Percentiles rank a stretch among this genome's conserved stretches.
phyloP scores from a whole-genome alignment of 2,888 invertebrate species.

The Xanthorhoe spadicearia region DNA sequence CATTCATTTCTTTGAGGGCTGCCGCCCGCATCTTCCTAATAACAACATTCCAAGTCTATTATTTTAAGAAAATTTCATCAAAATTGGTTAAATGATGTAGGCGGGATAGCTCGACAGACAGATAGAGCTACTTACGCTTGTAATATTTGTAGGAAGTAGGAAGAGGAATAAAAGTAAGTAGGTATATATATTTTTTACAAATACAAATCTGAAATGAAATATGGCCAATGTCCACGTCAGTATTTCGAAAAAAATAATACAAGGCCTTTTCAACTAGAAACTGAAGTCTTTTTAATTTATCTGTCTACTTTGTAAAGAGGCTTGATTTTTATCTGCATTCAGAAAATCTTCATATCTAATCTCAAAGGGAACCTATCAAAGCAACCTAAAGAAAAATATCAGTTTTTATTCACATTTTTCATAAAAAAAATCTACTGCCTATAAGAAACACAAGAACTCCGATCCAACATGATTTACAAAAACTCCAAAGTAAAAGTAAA shows the following conservation, averaged over 20 bases:
- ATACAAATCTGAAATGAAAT: no score
- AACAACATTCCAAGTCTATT: no score
- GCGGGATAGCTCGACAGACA: no score
- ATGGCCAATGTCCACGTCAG: no score
- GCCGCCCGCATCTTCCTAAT: no score
- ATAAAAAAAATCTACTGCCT: neutral
- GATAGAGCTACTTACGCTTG: no score
- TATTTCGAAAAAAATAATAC: neutral
- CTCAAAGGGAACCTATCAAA: constrained; percentile 8
- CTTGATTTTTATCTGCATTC: constrained; percentile 1
- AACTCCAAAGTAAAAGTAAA: constrained; percentile 31
- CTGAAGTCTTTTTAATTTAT: neutral
- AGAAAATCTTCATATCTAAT: constrained; percentile 3
- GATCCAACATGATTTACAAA: constrained; percentile 3
- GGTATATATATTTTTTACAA: no score
- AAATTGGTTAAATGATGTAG: no score
- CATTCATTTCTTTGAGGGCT: neutral
- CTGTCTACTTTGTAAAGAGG: neutral
- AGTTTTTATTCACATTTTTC: neutral
- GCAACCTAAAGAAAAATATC: constrained; percentile 2
- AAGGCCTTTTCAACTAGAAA: neutral
- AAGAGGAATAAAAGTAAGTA: no score
- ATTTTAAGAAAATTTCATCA: no score
- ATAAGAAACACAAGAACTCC: neutral
- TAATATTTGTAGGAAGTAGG: no score